These are phyloP conservation scores for Crotalus tigris DNA, from an alignment of 2,113 vertebrate species.

Conservation along the genomic window DNA sequence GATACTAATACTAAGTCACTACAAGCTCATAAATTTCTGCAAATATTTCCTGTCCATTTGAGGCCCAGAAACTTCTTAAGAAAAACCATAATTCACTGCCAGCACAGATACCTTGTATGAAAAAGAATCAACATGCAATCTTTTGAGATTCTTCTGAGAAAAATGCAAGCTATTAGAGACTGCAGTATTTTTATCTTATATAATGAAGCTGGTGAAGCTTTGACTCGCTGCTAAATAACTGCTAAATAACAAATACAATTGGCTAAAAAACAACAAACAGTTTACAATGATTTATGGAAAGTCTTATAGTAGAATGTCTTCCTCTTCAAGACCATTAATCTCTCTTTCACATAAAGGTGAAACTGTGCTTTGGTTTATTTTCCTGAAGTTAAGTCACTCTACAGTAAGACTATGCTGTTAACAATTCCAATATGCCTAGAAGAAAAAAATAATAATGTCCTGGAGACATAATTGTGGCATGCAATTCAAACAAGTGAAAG, in stretches of 20 bases:
- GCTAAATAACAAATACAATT: conserved; percentile 34
- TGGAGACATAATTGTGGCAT: conserved; percentile 56
- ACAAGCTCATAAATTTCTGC: background rate
- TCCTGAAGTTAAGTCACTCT: conserved; percentile 62
- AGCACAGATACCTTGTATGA: background rate
- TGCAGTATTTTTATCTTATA: conserved; percentile 40
- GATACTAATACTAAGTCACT: background rate
- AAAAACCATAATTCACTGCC: background rate
- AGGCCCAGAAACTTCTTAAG: background rate
- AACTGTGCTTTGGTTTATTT: conserved; percentile 63
- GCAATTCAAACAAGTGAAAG: conserved; percentile 35
- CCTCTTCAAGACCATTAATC: conserved; percentile 58
- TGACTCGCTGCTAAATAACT: conserved; percentile 30
- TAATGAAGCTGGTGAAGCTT: conserved; percentile 40
- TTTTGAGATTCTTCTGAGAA: background rate
- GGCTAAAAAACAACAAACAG: conserved; percentile 28
- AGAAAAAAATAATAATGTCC: conserved; percentile 28
- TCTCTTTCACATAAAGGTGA: conserved; percentile 55
- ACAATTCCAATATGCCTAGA: conserved; percentile 54
- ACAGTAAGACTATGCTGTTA: conserved; percentile 57
- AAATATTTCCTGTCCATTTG: background rate
- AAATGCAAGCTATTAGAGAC: conserved; percentile 1
- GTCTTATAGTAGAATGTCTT: conserved; percentile 44
- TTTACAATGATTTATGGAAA: conserved; percentile 53
- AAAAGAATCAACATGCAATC: background rate